Base-by-base conservation (phyloP, 2,888 invertebrate species). In the Eupithecia tripunctaria region DNA sequence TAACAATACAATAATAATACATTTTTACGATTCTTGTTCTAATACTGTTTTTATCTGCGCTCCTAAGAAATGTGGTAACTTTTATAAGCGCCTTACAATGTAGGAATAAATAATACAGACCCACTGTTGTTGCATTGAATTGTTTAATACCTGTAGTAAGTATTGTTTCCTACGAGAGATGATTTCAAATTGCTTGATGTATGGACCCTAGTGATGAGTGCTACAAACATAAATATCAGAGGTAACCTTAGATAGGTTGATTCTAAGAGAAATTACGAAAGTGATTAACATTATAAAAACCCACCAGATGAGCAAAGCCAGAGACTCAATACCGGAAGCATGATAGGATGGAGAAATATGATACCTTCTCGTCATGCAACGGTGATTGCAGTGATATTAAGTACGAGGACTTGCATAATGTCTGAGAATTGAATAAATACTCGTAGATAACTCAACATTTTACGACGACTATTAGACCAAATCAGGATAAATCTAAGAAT, bases 1-100 rank as follows among this genome's bases (percentile, higher is more conserved):
- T 78, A 78, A 79, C 78, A 75, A 77, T 75, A 77, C 76, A 72
- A 72, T 74, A 73, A 78, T 73, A 73, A 73, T 77, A 78, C 64
- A 74, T 74, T 77, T 79, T 75, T 79, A 76, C 73, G 75, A 72
- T 75, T 76, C 75, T 69, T 77, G 71, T 60, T 73, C 76, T 75
- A 75, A 75, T 76, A 67, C 76, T 73, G 75, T 59, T 59, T 72
- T 76, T 77, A 79, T 75, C 70, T 72, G 67, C 62, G 67, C 70
- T 68, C 62, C 69, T 70, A 71, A 77, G 71, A 72, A 67, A 75
- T 73, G 60, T 67, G 67, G 68, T 60, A 71, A 71, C 51, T 66
- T 72, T 68, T 64, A 32, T 51, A 64, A 70, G 56, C 27, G 29
- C 25, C 63, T 64, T 51, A 38, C 63, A 63, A 51, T 69, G 43